Conservation (phyloP, 2,113 vertebrate genomes). For the Dolichotis patagonum region DNA sequence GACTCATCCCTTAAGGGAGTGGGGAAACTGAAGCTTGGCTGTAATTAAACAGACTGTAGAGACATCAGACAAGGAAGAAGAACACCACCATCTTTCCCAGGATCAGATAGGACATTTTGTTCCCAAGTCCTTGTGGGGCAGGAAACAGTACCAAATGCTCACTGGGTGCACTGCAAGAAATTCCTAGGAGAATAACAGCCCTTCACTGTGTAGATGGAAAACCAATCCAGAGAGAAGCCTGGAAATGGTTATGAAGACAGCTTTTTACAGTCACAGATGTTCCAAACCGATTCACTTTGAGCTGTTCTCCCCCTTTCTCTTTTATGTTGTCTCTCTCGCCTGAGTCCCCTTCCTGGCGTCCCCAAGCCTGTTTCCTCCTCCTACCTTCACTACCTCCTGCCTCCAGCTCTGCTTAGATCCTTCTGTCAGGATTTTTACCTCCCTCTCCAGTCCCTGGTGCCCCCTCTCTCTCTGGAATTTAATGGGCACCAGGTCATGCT, state of each 20-base stretch:
- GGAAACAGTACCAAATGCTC: neutral
- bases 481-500: accelerated
- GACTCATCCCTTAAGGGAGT: neutral
- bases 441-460: too few species aligned
- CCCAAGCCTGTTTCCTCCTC: neutral
- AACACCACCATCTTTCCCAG: neutral
- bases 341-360: neutral
- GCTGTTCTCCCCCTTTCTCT: neutral
- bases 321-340: neutral
- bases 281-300: neutral
- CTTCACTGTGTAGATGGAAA: neutral
- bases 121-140: neutral
- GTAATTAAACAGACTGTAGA: neutral
- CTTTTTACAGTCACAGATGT: neutral
- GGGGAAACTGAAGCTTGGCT: neutral
- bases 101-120: neutral
- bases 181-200: neutral
- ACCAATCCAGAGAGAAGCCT: neutral
- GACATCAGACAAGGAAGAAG: neutral
- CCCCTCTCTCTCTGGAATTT: neutral
- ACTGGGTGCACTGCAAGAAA: neutral
- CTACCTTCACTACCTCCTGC: neutral
- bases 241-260: neutral
- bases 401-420: neutral
- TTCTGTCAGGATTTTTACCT: neutral